Conservation (phyloP, 1,140 invertebrate genomes). For the Neodiprion virginianus region DNA sequence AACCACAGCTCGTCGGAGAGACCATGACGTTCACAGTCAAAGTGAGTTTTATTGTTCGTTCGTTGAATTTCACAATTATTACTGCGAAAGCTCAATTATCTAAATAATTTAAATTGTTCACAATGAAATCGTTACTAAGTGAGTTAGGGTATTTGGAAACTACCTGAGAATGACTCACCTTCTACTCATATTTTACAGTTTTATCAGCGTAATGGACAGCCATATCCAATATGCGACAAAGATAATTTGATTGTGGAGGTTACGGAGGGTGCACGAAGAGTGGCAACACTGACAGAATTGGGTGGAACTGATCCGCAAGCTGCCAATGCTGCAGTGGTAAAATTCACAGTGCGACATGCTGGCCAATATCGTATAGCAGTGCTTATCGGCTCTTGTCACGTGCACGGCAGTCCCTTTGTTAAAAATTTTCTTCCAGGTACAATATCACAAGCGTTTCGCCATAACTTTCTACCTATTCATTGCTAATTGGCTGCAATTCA, state of each 20-base stretch:
- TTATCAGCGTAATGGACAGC: conserved; percentile 89
- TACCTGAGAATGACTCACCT: conserved; percentile 13
- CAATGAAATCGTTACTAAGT: background rate
- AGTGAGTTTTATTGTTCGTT: conserved; percentile 53
- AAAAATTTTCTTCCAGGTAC: conserved; percentile 72
- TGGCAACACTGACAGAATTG: conserved; percentile 83
- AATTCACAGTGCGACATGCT: conserved; percentile 89
- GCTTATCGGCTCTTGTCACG: conserved; percentile 75
- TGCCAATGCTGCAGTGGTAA: conserved; percentile 85
- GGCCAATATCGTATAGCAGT: conserved; percentile 88
- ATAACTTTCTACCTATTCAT: conserved; percentile 10
- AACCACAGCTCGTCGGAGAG: conserved; percentile 85
- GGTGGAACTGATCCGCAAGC: conserved; percentile 81
- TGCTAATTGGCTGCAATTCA: background rate
- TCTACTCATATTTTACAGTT: conserved; percentile 67
- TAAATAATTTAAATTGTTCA: conserved; percentile 22
- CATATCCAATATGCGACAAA: conserved; percentile 90
- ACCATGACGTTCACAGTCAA: conserved; percentile 88
- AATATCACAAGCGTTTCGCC: conserved; percentile 19
- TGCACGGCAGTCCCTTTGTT: conserved; percentile 72
- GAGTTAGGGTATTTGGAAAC: conserved; percentile 8
- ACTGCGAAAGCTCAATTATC: background rate
- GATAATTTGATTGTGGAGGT: conserved; percentile 89
- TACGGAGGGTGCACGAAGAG: conserved; percentile 81
- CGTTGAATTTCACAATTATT: conserved; percentile 17